Evolutionary conservation across 2,888 invertebrate species (phyloP).

Genomic region (Eulithis testata): DNA sequence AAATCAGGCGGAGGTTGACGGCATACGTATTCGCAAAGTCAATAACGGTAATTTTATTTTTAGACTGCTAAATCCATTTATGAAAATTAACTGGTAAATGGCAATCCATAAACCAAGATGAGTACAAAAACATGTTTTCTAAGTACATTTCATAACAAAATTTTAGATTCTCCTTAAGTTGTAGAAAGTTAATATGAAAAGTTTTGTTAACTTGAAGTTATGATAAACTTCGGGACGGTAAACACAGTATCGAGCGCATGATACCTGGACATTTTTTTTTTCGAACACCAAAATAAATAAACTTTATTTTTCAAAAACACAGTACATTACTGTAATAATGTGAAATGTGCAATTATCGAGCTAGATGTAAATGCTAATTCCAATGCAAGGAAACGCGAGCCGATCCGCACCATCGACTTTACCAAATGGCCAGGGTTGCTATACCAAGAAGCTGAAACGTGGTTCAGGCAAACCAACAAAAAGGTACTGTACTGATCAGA

Average conservation of each 20-base stretch:
- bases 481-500: too few species aligned
- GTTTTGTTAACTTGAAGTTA: too few species aligned
- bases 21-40: background rate
- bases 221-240: background rate
- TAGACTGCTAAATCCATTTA: background rate
- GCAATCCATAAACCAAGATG: background rate
- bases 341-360: conserved; percentile 29
- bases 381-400: conserved; percentile 44
- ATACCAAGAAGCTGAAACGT: background rate
- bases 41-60: background rate
- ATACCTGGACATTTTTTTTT: too few species aligned
- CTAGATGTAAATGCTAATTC: conserved; percentile 31
- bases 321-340: conserved; percentile 24
- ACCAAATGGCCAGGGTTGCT: conserved; percentile 16
- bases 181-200: background rate
- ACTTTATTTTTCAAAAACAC: too few species aligned
- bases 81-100: background rate
- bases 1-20: conserved; percentile 1
- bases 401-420: conserved; percentile 39
- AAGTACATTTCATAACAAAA: background rate
- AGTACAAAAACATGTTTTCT: background rate
- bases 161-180: background rate
- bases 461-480: too few species aligned
- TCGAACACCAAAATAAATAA: too few species aligned
- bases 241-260: conserved; percentile 7